Conservation (phyloP, 2,888 invertebrate genomes). For the Leucophenga maculata region DNA sequence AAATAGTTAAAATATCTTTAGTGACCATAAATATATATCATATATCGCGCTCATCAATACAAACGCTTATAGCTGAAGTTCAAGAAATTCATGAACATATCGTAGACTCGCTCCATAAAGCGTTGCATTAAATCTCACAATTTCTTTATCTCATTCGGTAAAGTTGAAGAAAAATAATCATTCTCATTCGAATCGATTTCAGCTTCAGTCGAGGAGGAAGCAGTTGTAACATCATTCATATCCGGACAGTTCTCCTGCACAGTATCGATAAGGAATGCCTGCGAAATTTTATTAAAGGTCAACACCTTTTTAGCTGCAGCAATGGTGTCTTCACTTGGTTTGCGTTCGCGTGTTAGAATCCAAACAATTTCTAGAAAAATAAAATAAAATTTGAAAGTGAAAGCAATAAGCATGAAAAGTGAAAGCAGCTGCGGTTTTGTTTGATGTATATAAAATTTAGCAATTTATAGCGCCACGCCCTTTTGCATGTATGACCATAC, state of each 20-base stretch:
- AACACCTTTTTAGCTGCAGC: constrained; percentile 56
- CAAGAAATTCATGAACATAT: constrained; percentile 51
- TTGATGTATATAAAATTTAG: constrained; percentile 19
- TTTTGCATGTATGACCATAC: background rate
- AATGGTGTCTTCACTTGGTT: constrained; percentile 50
- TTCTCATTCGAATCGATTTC: constrained; percentile 27
- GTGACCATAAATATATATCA: too few species aligned
- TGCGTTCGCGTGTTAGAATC: constrained; percentile 65
- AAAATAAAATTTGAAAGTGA: background rate
- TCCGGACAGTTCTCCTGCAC: constrained; percentile 57
- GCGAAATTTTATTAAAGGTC: constrained; percentile 55
- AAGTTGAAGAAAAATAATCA: constrained; percentile 41
- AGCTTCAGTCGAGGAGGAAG: background rate
- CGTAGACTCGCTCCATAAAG: constrained; percentile 57
- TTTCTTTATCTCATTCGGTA: constrained; percentile 47
- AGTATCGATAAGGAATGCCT: constrained; percentile 55
- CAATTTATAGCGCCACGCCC: constrained; percentile 1
- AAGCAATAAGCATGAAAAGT: constrained; percentile 7
- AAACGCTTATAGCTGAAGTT: constrained; percentile 30
- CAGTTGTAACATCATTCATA: constrained; percentile 25
- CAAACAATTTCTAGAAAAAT: constrained; percentile 54
- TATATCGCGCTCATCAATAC: constrained; percentile 1
- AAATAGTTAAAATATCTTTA: too few species aligned
- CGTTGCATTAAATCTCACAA: constrained; percentile 62
- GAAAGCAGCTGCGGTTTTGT: constrained; percentile 34